A percentile compares a stretch with the other conserved stretches of the same genome.
phyloP scores from a whole-genome alignment of 2,113 vertebrate species.

The Chloropsis hardwickii region DNA sequence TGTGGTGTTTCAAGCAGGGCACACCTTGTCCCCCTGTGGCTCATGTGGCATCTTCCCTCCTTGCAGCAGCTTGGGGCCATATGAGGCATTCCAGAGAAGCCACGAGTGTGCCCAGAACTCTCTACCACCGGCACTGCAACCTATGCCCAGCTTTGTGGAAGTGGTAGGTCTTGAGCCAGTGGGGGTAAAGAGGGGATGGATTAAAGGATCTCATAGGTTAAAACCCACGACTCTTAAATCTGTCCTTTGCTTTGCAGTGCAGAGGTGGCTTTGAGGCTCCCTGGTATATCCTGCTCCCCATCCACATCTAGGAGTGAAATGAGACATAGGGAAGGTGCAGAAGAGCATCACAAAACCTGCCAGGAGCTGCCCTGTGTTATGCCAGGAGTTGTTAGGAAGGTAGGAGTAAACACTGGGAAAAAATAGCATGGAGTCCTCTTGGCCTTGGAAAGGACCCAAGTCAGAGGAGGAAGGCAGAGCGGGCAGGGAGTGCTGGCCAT shows the following conservation, averaged over 20 bases:
- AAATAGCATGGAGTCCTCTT: neutral
- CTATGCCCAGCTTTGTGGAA: neutral
- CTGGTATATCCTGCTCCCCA: neutral
- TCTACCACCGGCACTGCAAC: neutral
- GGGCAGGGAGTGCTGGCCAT: neutral
- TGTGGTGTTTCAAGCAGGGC: neutral
- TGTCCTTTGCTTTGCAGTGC: neutral
- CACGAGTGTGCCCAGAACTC: neutral
- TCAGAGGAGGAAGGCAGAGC: neutral
- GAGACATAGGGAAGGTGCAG: neutral
- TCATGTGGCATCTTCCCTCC: neutral
- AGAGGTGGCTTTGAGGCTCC: neutral
- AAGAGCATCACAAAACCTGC: neutral
- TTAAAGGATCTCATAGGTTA: neutral
- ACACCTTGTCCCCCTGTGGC: neutral
- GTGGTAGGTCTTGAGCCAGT: neutral
- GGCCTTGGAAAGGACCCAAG: conserved; percentile 2
- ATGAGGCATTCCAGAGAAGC: neutral
- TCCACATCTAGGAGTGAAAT: neutral
- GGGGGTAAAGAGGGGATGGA: neutral
- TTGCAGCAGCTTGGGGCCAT: neutral
- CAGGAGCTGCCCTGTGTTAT: neutral
- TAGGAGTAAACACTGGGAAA: neutral
- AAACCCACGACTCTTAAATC: neutral
- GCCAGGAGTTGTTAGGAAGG: neutral